These are phyloP conservation scores for Triops longicaudatus DNA, from an alignment of 1,140 invertebrate genomes.

Conservation along the genomic window DNA sequence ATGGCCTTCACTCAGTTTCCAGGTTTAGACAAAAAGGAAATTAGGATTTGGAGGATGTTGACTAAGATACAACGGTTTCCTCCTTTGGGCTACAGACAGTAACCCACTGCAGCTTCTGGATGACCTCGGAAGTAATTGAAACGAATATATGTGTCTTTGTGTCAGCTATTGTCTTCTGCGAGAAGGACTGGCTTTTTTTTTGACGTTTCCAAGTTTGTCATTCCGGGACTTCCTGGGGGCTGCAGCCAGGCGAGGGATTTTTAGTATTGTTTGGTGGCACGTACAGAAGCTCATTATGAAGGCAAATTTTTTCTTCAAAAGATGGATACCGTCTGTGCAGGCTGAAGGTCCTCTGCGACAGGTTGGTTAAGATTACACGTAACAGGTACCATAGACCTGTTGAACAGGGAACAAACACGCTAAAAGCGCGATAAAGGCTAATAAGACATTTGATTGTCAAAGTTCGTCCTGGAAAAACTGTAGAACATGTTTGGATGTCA, in stretches of 20 bases:
- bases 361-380: too few relatives aligned
- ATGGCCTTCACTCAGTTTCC: slow-evolving; percentile 3
- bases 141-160: background rate
- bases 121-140: background rate
- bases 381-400: too few relatives aligned
- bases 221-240: too few relatives aligned
- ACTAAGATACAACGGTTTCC: background rate
- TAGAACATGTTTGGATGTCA: too few relatives aligned
- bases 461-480: too few relatives aligned
- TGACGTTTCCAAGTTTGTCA: too few relatives aligned
- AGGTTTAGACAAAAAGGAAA: background rate
- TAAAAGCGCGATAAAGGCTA: too few relatives aligned
- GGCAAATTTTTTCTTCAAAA: background rate
- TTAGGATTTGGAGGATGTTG: slow-evolving; percentile 1
- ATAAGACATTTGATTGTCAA: too few relatives aligned
- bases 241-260: too few relatives aligned
- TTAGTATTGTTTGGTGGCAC: background rate
- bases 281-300: background rate
- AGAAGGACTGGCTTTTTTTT: background rate
- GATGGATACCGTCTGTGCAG: background rate
- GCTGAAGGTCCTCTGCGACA: background rate
- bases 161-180: background rate
- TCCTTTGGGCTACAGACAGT: background rate
- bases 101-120: background rate
- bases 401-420: too few relatives aligned